Evolutionary conservation across 2,797 vertebrate genomes (phyloP), one percentile per base, ranked within the genome.

Genomic region (Clarias pachynema): DNA sequence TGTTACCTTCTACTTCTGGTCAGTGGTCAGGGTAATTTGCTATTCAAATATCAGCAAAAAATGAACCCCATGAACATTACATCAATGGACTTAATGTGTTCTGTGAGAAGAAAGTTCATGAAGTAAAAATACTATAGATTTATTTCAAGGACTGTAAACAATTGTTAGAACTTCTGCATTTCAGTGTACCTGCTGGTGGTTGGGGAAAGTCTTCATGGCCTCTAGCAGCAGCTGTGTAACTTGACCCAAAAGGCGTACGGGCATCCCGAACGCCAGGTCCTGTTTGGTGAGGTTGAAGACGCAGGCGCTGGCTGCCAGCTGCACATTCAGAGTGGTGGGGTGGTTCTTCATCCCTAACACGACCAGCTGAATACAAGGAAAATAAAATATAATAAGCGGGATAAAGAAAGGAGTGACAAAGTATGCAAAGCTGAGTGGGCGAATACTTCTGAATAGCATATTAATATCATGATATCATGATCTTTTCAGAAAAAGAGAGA

Each of bases 211-310:
- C 91, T 97, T 97, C 98, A 99, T 99, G 90, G 98, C 98, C 91
- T 99, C 97, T 83, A 99, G 95, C 1, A 99, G 96, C 81, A 99
- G 94, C 91, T 99, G 97, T 18, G 98, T 99, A 92, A 99, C 95
- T 0, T 96, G 96, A 0, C 97, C 97, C 86, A 99, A 89, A 37
- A 99, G 96, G 14, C 96, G 94, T 60, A 99, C 98, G 0, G 98
- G 98, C 97, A 99, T 98, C 6, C 97, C 97, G 1, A 95, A 95
- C 3, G 98, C 98, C 92, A 99, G 91, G 87, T 99, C 98, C 92
- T 99, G 98, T 92, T 99, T 99, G 59, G 98, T 99, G 89, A 99
- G 94, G 93, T 99, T 99, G 90, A 99, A 99, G 75, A 99, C 98
- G 85, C 98, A 99, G 0, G 98, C 98, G 0, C 98, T 99, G 15